These are phyloP conservation scores for Pararge aegeria DNA, from an alignment of 1,140 invertebrate species.

Conservation along the genomic window DNA sequence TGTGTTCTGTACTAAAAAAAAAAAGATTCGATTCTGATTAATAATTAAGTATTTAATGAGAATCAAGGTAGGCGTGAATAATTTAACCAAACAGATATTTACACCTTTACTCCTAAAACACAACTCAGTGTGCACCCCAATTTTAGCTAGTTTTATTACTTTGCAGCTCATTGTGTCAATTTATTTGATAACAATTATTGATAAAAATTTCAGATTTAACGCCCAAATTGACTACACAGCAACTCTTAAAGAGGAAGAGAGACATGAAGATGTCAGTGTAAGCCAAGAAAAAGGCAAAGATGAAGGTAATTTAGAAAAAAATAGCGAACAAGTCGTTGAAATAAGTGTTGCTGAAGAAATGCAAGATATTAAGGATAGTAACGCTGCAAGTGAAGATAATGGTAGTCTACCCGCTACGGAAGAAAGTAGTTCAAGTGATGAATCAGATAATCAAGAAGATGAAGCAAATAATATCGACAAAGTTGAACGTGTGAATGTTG, in stretches of 20 bases:
- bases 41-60: no score
- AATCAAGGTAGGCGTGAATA: no score
- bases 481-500: neutral
- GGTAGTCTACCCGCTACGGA: neutral
- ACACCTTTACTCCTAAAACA: no score
- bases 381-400: neutral
- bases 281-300: neutral
- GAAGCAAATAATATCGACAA: neutral
- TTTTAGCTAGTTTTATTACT: no score
- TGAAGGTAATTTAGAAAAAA: neutral
- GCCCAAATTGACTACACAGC: conserved; percentile 27
- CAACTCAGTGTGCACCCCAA: no score
- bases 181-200: no score
- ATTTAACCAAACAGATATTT: no score
- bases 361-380: neutral
- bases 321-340: neutral
- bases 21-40: no score
- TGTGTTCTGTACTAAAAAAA: no score
- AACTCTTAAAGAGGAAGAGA: conserved; percentile 5
- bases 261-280: neutral
- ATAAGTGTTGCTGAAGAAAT: neutral
- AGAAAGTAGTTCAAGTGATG: neutral
- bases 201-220: conserved; percentile 35
- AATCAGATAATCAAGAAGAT: neutral
- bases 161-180: no score